Evolutionary conservation across 2,797 vertebrate genomes (phyloP), one percentile per base, ranked within the genome.

Genomic region (Anguilla obscura): DNA sequence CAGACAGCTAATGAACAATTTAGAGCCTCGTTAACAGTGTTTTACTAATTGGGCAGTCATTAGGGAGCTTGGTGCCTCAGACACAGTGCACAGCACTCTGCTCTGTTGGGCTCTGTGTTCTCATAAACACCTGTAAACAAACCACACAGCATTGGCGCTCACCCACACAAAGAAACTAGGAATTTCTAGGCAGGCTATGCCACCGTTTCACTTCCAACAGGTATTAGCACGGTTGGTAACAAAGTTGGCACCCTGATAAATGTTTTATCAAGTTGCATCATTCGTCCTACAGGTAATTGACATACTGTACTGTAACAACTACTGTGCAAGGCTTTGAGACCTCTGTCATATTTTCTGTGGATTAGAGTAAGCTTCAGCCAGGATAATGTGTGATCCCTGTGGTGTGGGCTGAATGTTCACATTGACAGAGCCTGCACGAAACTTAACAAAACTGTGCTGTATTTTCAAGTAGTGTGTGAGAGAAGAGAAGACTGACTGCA

Each of bases 1-100:
- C 45, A 85, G 54, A 79, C 83, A 88, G 83, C 5, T 85, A 85
- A 88, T 85, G 82, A 88, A 66, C 63, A 14, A 85, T 85, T 88
- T 88, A 88, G 83, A 66, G 83, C 69, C 48, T 85, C 84, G 83
- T 87, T 56, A 89, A 90, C 89, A 89, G 89, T 91, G 88, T 91
- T 91, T 91, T 88, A 50, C 71, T 91, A 91, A 90, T 89, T 89
- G 63, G 88, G 58, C 84, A 45, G 82, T 92, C 91, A 92, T 91
- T 91, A 90, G 84, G 87, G 89, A 83, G 48, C 80, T 9, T 10
- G 50, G 79, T 24, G 63, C 54, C 30, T 40, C 60, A 87, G 87
- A 12, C 80, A 84, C 58, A 33, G 56, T 87, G 76, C 84, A 24
- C 0, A 24, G 79, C 45, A 21, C 24, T 82, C 18, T n/a, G 40